Percentiles rank a stretch among this genome's conserved stretches.
Conservation (phyloP, 2,113 vertebrate genomes). For the Cyprinus carpio region DNA sequence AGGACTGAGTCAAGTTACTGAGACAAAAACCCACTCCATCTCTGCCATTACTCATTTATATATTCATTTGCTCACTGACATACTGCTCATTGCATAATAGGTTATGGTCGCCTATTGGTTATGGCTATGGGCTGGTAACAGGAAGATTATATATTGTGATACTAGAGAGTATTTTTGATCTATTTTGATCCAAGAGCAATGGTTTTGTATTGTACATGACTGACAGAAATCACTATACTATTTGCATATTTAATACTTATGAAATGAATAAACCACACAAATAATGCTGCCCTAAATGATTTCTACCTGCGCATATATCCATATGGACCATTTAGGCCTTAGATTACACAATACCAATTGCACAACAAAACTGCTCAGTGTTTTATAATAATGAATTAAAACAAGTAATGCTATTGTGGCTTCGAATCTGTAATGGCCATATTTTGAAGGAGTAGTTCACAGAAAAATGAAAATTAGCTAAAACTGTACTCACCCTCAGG, state of each 20-base stretch:
- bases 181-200: neutral
- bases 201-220: neutral
- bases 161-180: neutral
- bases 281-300: neutral
- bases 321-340: neutral
- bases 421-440: neutral
- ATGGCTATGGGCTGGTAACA: neutral
- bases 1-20: neutral
- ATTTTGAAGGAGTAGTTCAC: neutral
- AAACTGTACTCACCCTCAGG: neutral
- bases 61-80: neutral
- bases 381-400: neutral
- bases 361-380: neutral
- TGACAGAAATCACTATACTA: neutral
- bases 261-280: neutral
- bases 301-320: neutral
- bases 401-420: neutral
- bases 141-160: neutral
- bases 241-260: neutral
- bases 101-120: neutral
- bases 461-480: neutral
- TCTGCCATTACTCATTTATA: neutral
- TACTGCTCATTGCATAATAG: neutral
- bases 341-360: neutral
- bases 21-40: neutral